These are phyloP conservation scores for Mustela erminea DNA, from an alignment of 2,797 vertebrate species.

Conservation along the genomic window DNA sequence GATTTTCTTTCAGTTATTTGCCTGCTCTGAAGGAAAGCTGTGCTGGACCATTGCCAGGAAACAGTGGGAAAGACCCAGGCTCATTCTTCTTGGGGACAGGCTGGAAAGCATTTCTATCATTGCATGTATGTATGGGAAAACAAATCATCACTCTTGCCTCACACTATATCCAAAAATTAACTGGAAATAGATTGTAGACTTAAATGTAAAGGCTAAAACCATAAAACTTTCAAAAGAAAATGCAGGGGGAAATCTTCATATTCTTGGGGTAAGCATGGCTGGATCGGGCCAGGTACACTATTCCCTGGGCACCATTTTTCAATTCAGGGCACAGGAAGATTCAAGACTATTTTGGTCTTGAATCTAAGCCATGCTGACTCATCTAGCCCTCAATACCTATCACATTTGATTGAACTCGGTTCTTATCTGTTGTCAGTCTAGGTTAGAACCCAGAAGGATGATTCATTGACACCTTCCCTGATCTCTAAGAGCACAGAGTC, in stretches of 20 bases:
- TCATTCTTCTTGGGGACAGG: not conserved
- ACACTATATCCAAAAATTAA: not conserved
- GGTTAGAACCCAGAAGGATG: not conserved
- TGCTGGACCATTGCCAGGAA: not conserved
- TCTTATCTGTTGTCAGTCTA: not conserved
- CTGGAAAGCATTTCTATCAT: not conserved
- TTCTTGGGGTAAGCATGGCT: not conserved
- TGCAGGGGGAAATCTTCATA: not conserved
- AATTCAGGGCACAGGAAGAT: not conserved
- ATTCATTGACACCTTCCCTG: not conserved
- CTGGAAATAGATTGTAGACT: not conserved
- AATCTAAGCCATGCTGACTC: not conserved
- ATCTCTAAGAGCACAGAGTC: not conserved
- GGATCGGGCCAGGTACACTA: too few relatives aligned
- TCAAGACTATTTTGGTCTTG: not conserved
- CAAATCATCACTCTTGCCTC: not conserved
- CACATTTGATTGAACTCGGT: not conserved
- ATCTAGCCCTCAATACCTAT: not conserved
- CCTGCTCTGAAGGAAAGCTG: not conserved
- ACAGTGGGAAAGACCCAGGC: not conserved
- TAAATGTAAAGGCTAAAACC: slow-evolving; percentile 13
- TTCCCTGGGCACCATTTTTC: not conserved
- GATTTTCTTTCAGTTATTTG: not conserved
- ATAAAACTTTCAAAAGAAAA: not conserved
- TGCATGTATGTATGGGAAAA: not conserved